phyloP scores from a whole-genome alignment of 2,797 vertebrate genomes.

The Clarias pachynema region DNA sequence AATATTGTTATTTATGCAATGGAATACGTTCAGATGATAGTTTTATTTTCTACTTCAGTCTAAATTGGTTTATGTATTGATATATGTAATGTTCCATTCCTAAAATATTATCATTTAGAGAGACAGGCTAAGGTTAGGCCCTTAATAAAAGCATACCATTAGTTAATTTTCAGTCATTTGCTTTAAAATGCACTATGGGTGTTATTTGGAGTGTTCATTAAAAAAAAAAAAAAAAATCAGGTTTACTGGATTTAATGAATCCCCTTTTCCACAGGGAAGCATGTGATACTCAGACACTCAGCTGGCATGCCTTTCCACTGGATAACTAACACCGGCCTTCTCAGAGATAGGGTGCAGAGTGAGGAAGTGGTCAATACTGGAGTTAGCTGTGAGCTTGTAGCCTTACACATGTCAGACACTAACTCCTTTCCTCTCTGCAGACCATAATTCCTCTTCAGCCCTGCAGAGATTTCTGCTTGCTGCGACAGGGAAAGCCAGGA shows the following conservation, averaged over 20 bases:
- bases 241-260: conserved; percentile 18
- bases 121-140: background rate
- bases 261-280: background rate
- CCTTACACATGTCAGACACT: conserved; percentile 47
- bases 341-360: conserved; percentile 41
- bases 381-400: conserved; percentile 47
- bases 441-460: conserved; percentile 53
- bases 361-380: conserved; percentile 39
- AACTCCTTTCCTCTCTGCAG: conserved; percentile 50
- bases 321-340: conserved; percentile 26
- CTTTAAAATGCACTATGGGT: conserved; percentile 5
- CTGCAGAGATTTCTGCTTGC: conserved; percentile 45
- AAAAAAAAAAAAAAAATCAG: background rate
- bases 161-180: background rate
- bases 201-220: conserved; percentile 3
- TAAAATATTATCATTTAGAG: background rate
- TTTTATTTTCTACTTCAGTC: background rate
- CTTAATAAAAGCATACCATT: conserved; percentile 6
- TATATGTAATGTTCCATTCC: background rate
- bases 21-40: background rate
- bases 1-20: background rate
- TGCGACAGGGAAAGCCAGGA: conserved; percentile 57
- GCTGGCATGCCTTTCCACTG: conserved; percentile 10
- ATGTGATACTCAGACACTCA: conserved; percentile 9
- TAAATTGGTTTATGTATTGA: conserved; percentile 26